A percentile compares a stretch with the other conserved stretches of the same genome.
Conservation (phyloP, 2,888 invertebrate genomes). For the Andrena minutula region DNA sequence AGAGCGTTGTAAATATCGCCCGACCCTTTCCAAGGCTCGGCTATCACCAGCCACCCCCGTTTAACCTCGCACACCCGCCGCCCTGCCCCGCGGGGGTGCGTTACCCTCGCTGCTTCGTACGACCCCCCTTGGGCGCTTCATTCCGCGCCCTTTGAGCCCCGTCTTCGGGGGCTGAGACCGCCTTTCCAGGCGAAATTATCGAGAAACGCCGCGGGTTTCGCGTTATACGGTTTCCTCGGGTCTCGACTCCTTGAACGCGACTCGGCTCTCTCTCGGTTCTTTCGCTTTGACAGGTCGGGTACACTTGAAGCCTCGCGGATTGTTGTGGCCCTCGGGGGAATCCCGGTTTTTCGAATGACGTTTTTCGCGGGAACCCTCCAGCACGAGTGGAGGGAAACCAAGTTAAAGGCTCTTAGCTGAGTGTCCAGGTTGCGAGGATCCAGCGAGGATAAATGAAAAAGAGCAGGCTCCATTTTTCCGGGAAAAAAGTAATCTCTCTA, state of each 20-base stretch:
- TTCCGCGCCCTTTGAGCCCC: slow-evolving; percentile 42
- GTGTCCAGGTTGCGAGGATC: too few species aligned
- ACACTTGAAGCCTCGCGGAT: neutral
- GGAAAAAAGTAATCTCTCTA: neutral
- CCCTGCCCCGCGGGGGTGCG: slow-evolving; percentile 35
- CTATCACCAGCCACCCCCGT: slow-evolving; percentile 56
- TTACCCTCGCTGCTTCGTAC: slow-evolving; percentile 30
- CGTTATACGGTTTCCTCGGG: neutral
- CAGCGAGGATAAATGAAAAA: too few species aligned
- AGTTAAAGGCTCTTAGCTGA: too few species aligned
- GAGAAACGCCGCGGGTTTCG: slow-evolving; percentile 19
- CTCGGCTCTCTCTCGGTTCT: neutral
- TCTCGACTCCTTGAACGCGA: slow-evolving; percentile 1
- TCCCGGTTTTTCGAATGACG: neutral
- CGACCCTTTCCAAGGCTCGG: slow-evolving; percentile 46
- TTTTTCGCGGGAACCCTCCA: too few species aligned
- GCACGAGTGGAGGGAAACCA: too few species aligned
- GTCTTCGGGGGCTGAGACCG: slow-evolving; percentile 42
- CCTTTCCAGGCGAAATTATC: slow-evolving; percentile 5
- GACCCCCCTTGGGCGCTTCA: slow-evolving; percentile 41
- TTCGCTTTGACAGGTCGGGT: neutral
- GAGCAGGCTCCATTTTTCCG: neutral
- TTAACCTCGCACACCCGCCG: slow-evolving; percentile 27
- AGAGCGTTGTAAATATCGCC: slow-evolving; percentile 82
- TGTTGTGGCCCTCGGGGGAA: neutral